Base-by-base conservation (phyloP, 2,113 vertebrate genomes). In the Mirounga angustirostris region DNA sequence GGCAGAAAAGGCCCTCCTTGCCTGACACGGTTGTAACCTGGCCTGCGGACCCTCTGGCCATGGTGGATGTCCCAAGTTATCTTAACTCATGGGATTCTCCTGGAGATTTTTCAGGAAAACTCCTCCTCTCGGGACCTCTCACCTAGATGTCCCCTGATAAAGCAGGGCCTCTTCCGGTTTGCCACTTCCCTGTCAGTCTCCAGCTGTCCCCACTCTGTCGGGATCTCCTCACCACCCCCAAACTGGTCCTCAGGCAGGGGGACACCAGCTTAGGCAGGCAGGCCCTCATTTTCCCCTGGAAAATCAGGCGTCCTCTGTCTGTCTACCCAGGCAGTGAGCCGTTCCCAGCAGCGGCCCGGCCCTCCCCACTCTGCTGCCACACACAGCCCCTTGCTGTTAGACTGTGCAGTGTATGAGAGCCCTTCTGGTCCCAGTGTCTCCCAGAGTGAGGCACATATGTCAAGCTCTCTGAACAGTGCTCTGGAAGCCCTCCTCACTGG, bases 341-440 rank as follows among this genome's bases (percentile, higher is more conserved):
- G 5, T 36, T 90, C 46, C 19, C 46, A 4, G 74, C 0, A 0
- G 14, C 26, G 56, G 15, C 5, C 21, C 0, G 5, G 12, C 12
- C 71, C 50, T 59, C 91, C 9, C 43, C 22, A 4, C 22, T 28
- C 21, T 33, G 40, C 33, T 33, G 7, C 40, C 19, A 6, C 43
- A 0, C 63, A 56, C 54, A 2, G 33, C 33, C 63, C n/a, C 84
- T 9, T 2, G 21, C 43, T 13, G 2, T 59, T 24, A 52, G 76
- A 21, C 12, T 24, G 36, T 18, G 19, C 30, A 5, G 12, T 11
- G 22, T 40, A 26, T 65, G 26, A 43, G 58, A 9, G 2, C 43
- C 4, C 10, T 76, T 56, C 19, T 13, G 36, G 36, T 33, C 9
- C 74, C 69, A 2, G 1, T 1, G 73, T 50, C 22, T 30, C 74